Base-by-base conservation (phyloP, 35 echinoderm and acorn worm species). In the Lytechinus variegatus region DNA sequence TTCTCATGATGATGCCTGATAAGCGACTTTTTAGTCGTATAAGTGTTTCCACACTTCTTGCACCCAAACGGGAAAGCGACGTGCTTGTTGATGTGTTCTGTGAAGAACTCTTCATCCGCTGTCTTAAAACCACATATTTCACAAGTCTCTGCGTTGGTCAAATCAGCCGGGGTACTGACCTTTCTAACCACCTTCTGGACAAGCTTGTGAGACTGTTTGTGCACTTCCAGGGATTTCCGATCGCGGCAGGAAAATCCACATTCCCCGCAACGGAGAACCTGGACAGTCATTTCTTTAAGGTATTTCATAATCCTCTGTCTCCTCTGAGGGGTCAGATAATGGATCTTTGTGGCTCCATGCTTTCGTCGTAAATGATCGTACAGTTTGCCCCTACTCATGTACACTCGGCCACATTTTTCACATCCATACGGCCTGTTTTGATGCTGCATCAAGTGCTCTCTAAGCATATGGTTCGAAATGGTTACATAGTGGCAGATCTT, bases 121-220 rank as follows among this genome's bases (percentile, higher is more conserved):
- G 66, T 79, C 66, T 79, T 79, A 79, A 79, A 79, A 79, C 66
- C 66, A 79, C 66, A 79, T 16, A 79, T 79, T n/a, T 79, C 66
- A n/a, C 66, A 79, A 24, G 4, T 24, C n/a, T 24, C 66, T 24
- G 6, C 16, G n/a, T 79, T 6, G 8, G 6, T 16, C n/a, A 79
- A 79, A 79, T 16, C 66, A 4, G 4, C 19, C 0, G 5, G 66
- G n/a, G 19, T 16, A 79, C 66, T 7, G n/a, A 24, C 66, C 66
- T 24, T 79, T 24, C 19, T 79, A 44, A 44, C 33, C 0, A 44
- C 33, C 33, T 44, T 44, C 33, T 0, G 66, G 3, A 24, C n/a
- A 24, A 44, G 33, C 66, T 24, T 19, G 66, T 79, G 66, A 24
- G 66, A 24, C n/a, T 24, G 66, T 79, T 8, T 79, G 66, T 79